These are phyloP conservation scores for Platyscapa corneri DNA, from an alignment of 1,140 invertebrate species.

Conservation along the genomic window DNA sequence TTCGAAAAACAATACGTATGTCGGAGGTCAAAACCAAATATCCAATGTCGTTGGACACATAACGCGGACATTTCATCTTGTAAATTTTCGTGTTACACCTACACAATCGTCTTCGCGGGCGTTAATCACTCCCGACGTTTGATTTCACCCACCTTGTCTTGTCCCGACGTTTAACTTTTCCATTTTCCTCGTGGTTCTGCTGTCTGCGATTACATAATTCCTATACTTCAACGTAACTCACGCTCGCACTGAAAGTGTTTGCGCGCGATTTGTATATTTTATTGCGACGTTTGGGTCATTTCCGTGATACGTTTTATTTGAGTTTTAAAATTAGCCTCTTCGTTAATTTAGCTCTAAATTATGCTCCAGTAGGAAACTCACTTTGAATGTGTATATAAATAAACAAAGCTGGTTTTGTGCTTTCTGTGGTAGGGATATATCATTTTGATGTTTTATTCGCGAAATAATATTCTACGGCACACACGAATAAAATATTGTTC, in stretches of 20 bases:
- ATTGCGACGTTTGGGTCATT: background rate
- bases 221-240: background rate
- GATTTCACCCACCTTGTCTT: slow-evolving; percentile 14
- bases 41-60: too few species aligned
- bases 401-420: background rate
- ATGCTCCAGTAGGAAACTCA: background rate
- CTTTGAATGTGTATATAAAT: background rate
- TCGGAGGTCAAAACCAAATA: background rate
- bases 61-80: background rate
- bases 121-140: slow-evolving; percentile 22
- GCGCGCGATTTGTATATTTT: background rate
- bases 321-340: background rate
- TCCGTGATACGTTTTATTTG: background rate
- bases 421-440: background rate
- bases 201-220: background rate
- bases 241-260: background rate
- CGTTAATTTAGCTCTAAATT: background rate
- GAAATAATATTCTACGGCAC: background rate
- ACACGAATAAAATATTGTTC: too few species aligned
- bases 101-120: background rate
- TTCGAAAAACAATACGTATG: background rate
- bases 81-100: background rate
- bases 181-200: background rate
- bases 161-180: background rate
- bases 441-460: background rate